Percentiles rank a stretch among this genome's conserved stretches.
Evolutionary conservation across 2,113 vertebrate genomes (phyloP).

Genomic region (Heterotis niloticus): DNA sequence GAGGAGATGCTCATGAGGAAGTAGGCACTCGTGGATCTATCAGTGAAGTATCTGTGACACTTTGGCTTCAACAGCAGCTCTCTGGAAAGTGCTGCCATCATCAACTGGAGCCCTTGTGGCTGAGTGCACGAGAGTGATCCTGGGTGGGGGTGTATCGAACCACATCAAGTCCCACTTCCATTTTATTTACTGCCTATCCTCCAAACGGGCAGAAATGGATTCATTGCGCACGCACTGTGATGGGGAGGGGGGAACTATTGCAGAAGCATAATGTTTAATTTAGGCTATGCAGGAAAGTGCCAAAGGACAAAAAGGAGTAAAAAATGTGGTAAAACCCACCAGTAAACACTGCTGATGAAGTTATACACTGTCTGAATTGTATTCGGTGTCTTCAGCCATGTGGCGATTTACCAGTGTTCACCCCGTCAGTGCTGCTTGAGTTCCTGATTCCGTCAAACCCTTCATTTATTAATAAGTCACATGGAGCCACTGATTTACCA

Average conservation of each 20-base stretch:
- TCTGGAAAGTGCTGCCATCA: slow-evolving; percentile 42
- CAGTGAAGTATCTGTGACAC: slow-evolving; percentile 42
- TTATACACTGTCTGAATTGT: too few relatives aligned
- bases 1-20: slow-evolving; percentile 31
- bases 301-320: neutral
- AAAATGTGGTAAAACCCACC: too few relatives aligned
- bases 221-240: neutral
- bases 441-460: too few relatives aligned
- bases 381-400: too few relatives aligned
- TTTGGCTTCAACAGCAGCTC: slow-evolving; percentile 30
- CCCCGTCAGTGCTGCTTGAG: too few relatives aligned
- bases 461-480: too few relatives aligned
- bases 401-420: too few relatives aligned
- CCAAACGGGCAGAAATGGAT: neutral
- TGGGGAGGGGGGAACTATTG: neutral
- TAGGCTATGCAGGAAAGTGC: neutral
- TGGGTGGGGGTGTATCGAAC: slow-evolving; percentile 29
- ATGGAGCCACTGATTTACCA: too few relatives aligned
- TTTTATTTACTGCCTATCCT: slow-evolving; percentile 1
- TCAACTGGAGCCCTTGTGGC: slow-evolving; percentile 44
- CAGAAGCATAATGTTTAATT: neutral
- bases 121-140: slow-evolving; percentile 39
- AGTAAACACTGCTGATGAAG: too few relatives aligned
- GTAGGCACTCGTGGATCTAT: slow-evolving; percentile 34
- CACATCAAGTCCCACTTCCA: slow-evolving; percentile 9